A percentile compares a stretch with the other conserved stretches of the same genome.
Conservation (phyloP, 2,797 vertebrate genomes). For the Echeneis naucrates region DNA sequence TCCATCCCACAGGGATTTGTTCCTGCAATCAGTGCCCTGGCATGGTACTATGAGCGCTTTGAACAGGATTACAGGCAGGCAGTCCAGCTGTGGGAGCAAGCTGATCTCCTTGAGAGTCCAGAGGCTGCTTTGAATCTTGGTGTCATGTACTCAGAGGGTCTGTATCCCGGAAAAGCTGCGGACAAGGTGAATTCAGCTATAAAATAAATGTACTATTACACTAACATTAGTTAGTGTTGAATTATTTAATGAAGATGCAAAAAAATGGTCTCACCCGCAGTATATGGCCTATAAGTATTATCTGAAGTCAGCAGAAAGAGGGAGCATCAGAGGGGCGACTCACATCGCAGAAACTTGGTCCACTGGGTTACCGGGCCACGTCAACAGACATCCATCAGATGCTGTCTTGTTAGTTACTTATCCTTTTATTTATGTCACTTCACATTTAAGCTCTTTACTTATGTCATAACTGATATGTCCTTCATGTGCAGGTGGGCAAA, state of each 20-base stretch:
- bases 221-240: not conserved
- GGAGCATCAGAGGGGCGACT: slow-evolving; percentile 79
- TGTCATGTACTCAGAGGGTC: slow-evolving; percentile 79
- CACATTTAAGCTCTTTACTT: not conserved
- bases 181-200: slow-evolving; percentile 70
- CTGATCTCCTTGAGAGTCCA: slow-evolving; percentile 76
- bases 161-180: slow-evolving; percentile 81
- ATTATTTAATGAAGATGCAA: not conserved
- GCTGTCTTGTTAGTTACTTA: slow-evolving; percentile 81
- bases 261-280: slow-evolving; percentile 59
- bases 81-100: slow-evolving; percentile 84
- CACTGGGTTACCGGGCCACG: slow-evolving; percentile 77
- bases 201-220: not conserved
- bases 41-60: slow-evolving; percentile 86
- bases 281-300: slow-evolving; percentile 83
- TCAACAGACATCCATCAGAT: slow-evolving; percentile 76
- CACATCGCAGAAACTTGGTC: slow-evolving; percentile 80
- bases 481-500: slow-evolving; percentile 85
- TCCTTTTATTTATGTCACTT: slow-evolving; percentile 4
- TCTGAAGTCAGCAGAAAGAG: slow-evolving; percentile 82
- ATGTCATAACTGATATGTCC: not conserved
- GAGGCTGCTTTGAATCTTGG: slow-evolving; percentile 88
- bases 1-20: slow-evolving; percentile 76
- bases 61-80: slow-evolving; percentile 82
- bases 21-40: slow-evolving; percentile 86